Evolutionary conservation across 2,797 vertebrate genomes (phyloP).

Genomic region (Trichosurus vulpecula): DNA sequence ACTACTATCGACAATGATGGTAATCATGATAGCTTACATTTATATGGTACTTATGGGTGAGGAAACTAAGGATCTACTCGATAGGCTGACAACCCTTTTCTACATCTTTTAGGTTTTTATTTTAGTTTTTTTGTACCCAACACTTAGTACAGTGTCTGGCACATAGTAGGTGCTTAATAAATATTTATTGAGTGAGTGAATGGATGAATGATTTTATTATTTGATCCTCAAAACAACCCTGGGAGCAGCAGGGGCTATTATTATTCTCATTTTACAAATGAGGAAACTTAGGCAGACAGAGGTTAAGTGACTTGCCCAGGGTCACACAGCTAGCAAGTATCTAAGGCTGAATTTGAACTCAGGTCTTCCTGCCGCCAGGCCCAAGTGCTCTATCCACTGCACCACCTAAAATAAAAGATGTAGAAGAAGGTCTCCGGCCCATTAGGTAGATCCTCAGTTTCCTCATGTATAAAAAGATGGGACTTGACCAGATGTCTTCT

Average conservation of each 20-base stretch:
- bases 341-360: not conserved
- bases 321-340: not conserved
- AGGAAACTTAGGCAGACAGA: no score
- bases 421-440: not conserved
- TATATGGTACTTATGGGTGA: not conserved
- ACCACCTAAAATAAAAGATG: not conserved
- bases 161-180: not conserved
- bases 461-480: not conserved
- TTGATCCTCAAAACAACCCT: no score
- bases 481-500: not conserved
- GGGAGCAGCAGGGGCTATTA: no score
- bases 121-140: not conserved
- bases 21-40: not conserved
- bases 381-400: not conserved
- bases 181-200: not conserved
- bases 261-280: no score
- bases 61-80: not conserved
- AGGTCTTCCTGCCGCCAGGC: not conserved
- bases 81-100: not conserved
- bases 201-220: no score
- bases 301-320: no score
- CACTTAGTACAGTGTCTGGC: not conserved
- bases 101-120: not conserved
- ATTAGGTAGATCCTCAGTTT: not conserved
- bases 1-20: not conserved